A percentile compares a stretch with the other conserved stretches of the same genome.
Evolutionary conservation across 2,888 invertebrate species (phyloP).

Genomic region (Hypercompe scribonia): DNA sequence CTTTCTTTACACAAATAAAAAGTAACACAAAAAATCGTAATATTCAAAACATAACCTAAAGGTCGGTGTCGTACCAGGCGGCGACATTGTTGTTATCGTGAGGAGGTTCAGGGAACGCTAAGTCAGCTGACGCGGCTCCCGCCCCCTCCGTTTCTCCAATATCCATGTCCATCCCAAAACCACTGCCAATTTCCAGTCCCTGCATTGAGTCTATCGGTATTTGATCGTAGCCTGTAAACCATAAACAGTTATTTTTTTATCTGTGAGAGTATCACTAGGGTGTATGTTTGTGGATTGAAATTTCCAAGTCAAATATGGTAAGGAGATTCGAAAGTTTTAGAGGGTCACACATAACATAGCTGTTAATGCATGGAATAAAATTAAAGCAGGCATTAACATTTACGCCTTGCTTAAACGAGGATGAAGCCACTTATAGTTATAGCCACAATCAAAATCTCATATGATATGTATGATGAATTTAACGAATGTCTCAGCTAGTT

Average conservation of each 20-base stretch:
- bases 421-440: constrained; percentile 13
- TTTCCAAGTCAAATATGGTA: neutral
- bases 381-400: constrained; percentile 3
- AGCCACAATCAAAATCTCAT: constrained; percentile 9
- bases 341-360: constrained; percentile 19
- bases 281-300: neutral
- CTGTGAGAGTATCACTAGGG: neutral
- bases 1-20: constrained; percentile 4
- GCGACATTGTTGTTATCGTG: constrained; percentile 97
- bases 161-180: constrained; percentile 96
- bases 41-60: constrained; percentile 82
- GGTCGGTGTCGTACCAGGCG: constrained; percentile 99
- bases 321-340: neutral
- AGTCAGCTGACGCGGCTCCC: constrained; percentile 93
- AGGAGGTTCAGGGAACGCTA: constrained; percentile 93
- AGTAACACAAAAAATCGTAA: constrained; percentile 10
- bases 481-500: neutral
- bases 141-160: constrained; percentile 94
- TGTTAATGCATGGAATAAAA: constrained; percentile 14
- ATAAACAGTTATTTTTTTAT: neutral
- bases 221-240: constrained; percentile 95
- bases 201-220: constrained; percentile 99
- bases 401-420: constrained; percentile 1
- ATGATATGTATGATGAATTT: neutral
- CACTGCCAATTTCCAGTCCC: constrained; percentile 95